phyloP scores from a whole-genome alignment of 2,797 vertebrate species.

The Taeniopygia guttata region DNA sequence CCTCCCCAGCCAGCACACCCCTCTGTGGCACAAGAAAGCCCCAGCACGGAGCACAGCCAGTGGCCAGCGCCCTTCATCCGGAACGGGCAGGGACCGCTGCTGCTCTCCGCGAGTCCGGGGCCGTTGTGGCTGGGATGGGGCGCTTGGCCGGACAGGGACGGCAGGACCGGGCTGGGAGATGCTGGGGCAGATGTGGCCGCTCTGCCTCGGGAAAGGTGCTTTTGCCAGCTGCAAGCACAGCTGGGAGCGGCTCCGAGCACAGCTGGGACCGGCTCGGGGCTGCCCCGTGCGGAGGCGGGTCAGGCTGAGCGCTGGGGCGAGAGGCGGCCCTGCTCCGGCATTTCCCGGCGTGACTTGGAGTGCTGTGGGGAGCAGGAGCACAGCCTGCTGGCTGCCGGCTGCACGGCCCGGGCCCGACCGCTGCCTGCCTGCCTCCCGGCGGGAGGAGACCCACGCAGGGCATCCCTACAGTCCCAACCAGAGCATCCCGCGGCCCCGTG shows the following conservation, averaged over 20 bases:
- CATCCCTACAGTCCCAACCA: accelerated
- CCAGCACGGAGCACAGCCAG: accelerated
- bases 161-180: background rate
- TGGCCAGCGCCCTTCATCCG: background rate
- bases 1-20: no score
- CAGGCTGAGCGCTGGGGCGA: background rate
- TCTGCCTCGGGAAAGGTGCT: background rate
- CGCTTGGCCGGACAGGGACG: no score
- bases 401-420: background rate
- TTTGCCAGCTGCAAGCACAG: background rate
- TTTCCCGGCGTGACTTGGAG: background rate
- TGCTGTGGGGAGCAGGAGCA: slow-evolving; percentile 8
- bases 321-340: background rate
- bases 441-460: background rate
- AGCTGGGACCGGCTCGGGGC: background rate
- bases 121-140: accelerated
- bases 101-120: accelerated
- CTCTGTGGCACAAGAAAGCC: background rate
- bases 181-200: background rate
- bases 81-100: background rate
- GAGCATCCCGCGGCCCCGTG: accelerated
- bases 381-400: slow-evolving; percentile 30
- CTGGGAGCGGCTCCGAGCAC: background rate
- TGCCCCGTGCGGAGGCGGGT: background rate
- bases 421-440: background rate